These are phyloP conservation scores for Platyura marginata DNA, from an alignment of 1,140 invertebrate genomes.

Conservation along the genomic window DNA sequence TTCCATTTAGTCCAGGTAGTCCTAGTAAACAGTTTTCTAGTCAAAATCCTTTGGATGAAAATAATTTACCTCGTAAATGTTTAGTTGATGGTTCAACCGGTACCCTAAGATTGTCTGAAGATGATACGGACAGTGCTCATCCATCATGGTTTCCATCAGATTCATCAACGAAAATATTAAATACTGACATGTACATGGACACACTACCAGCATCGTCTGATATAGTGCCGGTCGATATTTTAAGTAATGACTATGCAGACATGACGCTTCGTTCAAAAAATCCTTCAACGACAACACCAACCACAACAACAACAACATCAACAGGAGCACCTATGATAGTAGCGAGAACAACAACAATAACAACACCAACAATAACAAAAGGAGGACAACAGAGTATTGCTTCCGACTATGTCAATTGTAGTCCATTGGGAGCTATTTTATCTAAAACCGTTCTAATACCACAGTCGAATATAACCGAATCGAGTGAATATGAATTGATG, in stretches of 20 bases:
- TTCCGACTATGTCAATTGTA: no score
- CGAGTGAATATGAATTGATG: no score
- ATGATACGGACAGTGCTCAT: neutral
- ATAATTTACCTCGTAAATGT: constrained; percentile 10
- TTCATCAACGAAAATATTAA: neutral
- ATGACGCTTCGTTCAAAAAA: constrained; percentile 1
- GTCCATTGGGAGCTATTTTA: no score
- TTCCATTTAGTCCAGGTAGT: constrained; percentile 37
- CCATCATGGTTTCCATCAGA: neutral
- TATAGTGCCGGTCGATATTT: neutral
- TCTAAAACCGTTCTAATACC: no score
- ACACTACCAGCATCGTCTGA: neutral
- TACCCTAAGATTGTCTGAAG: constrained; percentile 8
- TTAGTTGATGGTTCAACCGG: constrained; percentile 18
- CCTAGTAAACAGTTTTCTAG: constrained; percentile 29
- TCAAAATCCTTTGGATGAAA: constrained; percentile 18
- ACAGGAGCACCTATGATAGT: neutral
- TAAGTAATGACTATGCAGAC: constrained; percentile 4
- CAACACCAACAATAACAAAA: neutral
- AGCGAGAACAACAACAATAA: neutral
- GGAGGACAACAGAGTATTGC: no score
- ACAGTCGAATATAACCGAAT: no score
- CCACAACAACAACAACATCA: neutral
- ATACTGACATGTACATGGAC: neutral
- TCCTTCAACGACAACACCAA: neutral